Evolutionary conservation across 1,140 invertebrate genomes (phyloP).

Genomic region (Delia radicum): DNA sequence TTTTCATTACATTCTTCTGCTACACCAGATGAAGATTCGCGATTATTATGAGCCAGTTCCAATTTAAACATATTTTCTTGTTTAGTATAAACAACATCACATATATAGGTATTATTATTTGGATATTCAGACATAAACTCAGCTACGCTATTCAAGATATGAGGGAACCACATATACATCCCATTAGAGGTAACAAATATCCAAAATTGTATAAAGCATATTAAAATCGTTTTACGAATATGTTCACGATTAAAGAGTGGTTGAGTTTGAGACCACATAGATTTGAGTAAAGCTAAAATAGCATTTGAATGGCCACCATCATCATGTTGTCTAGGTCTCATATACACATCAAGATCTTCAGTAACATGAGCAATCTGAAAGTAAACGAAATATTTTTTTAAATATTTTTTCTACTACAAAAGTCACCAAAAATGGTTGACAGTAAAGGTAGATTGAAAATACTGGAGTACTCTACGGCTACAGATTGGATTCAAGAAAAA

Average conservation of each 20-base stretch:
- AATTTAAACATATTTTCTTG: constrained; percentile 14
- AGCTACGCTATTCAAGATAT: constrained; percentile 31
- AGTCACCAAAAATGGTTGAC: too few species aligned
- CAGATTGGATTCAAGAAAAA: too few species aligned
- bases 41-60: neutral
- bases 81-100: constrained; percentile 30
- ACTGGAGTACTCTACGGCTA: too few species aligned
- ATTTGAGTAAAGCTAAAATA: constrained; percentile 24
- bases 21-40: too few species aligned
- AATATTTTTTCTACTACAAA: too few species aligned
- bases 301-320: constrained; percentile 12
- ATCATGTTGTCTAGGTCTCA: neutral
- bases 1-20: constrained; percentile 26
- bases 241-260: constrained; percentile 57
- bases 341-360: constrained; percentile 20
- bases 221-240: constrained; percentile 53
- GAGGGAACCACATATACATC: constrained; percentile 36
- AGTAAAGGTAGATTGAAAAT: too few species aligned
- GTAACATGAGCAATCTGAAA: constrained; percentile 18
- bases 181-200: constrained; percentile 35
- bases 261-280: constrained; percentile 56
- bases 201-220: constrained; percentile 30
- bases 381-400: neutral
- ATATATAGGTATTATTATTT: constrained; percentile 25
- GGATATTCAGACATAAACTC: constrained; percentile 30